Conservation (phyloP, 2,797 vertebrate genomes). For the Huso huso region DNA sequence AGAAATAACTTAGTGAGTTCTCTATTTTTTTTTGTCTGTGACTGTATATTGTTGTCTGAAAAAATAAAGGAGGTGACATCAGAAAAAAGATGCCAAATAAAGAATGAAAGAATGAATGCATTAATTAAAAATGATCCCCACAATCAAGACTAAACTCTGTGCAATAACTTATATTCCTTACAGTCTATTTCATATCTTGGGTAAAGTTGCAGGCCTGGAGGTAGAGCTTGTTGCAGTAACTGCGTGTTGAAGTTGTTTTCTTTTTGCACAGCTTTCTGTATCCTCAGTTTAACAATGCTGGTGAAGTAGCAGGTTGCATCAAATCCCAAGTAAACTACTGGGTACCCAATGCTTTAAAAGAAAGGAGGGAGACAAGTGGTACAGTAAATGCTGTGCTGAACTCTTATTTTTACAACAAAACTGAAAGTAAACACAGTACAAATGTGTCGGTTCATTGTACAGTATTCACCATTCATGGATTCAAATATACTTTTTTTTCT, state of each 20-base stretch:
- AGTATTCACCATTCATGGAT: no score
- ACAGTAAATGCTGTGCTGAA: no score
- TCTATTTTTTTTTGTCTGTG: no score
- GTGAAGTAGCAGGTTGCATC: slow-evolving; percentile 74
- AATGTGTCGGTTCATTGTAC: no score
- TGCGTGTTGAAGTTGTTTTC: slow-evolving; percentile 68
- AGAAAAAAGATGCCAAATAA: background rate
- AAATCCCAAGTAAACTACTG: slow-evolving; percentile 68
- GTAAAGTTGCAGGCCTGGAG: slow-evolving; percentile 60
- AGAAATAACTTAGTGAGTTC: no score
- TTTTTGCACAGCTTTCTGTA: slow-evolving; percentile 60
- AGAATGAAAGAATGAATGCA: background rate
- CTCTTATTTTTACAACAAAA: no score
- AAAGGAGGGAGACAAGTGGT: slow-evolving; percentile 8
- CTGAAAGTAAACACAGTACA: no score
- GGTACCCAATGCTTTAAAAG: slow-evolving; percentile 63
- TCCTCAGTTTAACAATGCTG: slow-evolving; percentile 65
- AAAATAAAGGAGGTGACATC: background rate
- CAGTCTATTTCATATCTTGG: slow-evolving; percentile 52
- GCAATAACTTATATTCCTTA: slow-evolving; percentile 41
- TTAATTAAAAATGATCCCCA: background rate
- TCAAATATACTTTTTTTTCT: no score
- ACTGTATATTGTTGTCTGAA: background rate
- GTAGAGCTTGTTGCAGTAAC: slow-evolving; percentile 64
- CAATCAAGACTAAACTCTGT: background rate